Evolutionary conservation across 92 coral and sea anemone species (phyloP).

Genomic region (Umimayanthus kanabou): DNA sequence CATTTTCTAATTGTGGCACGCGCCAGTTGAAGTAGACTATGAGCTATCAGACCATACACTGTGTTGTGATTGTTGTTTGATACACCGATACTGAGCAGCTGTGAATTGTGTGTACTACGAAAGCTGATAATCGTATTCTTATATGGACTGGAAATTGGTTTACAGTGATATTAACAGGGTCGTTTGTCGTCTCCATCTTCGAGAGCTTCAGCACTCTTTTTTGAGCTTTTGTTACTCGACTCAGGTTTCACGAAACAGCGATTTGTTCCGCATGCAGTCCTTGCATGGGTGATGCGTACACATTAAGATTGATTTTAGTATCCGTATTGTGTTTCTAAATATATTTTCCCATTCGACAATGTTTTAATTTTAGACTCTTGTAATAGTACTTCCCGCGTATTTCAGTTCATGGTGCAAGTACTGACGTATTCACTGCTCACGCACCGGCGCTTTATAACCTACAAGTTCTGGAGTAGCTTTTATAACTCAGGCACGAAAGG

Average conservation of each 20-base stretch:
- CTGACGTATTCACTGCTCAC: neutral
- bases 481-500: no score
- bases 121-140: no score
- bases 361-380: no score
- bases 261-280: neutral
- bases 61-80: no score
- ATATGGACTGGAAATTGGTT: no score
- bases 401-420: neutral
- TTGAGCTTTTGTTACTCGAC: neutral
- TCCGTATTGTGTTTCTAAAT: neutral
- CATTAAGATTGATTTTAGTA: no score
- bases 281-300: neutral
- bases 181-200: neutral
- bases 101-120: neutral
- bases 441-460: no score
- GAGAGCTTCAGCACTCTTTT: neutral
- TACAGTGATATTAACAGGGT: no score
- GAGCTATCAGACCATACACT: neutral
- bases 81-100: neutral
- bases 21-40: neutral
- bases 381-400: neutral
- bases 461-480: no score
- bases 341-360: neutral
- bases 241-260: neutral
- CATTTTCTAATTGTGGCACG: neutral